Percentiles rank a stretch among this genome's conserved stretches.
Conservation (phyloP, 2,113 vertebrate genomes). For the Daboia siamensis region DNA sequence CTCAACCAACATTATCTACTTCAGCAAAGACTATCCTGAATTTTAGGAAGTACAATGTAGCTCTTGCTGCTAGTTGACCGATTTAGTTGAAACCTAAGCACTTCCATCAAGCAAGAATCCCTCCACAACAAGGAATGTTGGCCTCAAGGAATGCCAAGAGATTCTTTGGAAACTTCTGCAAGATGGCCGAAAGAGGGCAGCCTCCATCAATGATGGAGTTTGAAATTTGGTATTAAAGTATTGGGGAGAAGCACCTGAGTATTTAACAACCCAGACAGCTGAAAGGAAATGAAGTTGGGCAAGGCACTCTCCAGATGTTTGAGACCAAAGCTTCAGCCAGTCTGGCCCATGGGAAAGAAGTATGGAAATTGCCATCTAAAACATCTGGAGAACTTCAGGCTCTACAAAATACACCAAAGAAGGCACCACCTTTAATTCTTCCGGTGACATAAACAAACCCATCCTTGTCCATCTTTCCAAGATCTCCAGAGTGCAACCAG, state of each 20-base stretch:
- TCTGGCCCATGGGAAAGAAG: not conserved
- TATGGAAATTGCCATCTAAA: not conserved
- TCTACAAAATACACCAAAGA: not conserved
- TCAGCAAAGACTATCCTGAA: not conserved
- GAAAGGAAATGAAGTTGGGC: not conserved
- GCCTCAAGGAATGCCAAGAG: not conserved
- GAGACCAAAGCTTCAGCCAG: not conserved
- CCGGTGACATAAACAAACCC: conserved; percentile 87
- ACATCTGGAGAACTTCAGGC: not conserved
- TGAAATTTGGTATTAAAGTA: not conserved
- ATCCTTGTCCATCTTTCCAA: conserved; percentile 76
- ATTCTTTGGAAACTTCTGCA: not conserved
- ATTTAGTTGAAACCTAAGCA: not conserved
- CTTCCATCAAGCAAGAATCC: not conserved
- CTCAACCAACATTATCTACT: not conserved
- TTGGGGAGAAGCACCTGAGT: not conserved
- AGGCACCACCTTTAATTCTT: conserved; percentile 81
- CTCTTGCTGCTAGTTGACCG: not conserved
- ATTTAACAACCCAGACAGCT: not conserved
- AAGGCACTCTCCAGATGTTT: not conserved
- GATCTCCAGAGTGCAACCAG: conserved; percentile 85
- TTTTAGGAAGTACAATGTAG: not conserved
- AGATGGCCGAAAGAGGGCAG: not conserved
- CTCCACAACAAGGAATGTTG: not conserved
- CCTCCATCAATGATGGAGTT: not conserved